Evolutionary conservation across 2,888 invertebrate species (phyloP), one percentile per base, ranked within the genome.

Genomic region (Tridacna crocea): DNA sequence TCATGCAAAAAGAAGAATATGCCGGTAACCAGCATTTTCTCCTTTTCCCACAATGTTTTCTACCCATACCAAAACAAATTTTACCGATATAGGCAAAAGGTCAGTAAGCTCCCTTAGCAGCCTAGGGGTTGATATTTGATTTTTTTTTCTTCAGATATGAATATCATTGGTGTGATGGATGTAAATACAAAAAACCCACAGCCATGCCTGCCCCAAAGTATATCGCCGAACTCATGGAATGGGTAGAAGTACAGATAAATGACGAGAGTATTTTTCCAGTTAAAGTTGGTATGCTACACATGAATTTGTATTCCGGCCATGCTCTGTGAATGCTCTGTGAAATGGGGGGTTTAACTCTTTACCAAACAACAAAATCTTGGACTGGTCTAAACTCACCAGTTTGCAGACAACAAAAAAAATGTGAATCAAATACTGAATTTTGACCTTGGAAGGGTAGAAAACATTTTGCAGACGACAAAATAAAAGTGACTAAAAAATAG

Each of bases 221-320:
- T 92, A 97, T 98, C 82, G 96, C 96, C 82, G 95, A 97, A 72
- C 95, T 98, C 24, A 98, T 98, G 97, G 98, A 98, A 93, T 98
- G 98, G 98, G 97, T 97, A 65, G 98, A 98, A 95, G 95, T 96
- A 63, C 97, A 98, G 95, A 98, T 98, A 88, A 98, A 98, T 94
- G 97, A 98, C 94, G 98, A 98, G 94, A 95, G 96, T 61, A 95
- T 98, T 73, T 98, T 98, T 93, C 98, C 98, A 0, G 96, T 97
- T 24, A 97, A 96, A 79, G 96, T 97, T 88, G 96, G 96, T 96
- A 91, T 87, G 94, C 91, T 46, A 24, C 12, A 3, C 55, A 55
- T 55, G 36, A 4, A 36, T 2, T 36, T 36, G 36, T 36, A 36
- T 36, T 36, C 8, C 8, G 36, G 36, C 8, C 36, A 36, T 36